A percentile compares a stretch with the other conserved stretches of the same genome.
Conservation (phyloP, 2,888 invertebrate genomes). For the Ophion ellenae region DNA sequence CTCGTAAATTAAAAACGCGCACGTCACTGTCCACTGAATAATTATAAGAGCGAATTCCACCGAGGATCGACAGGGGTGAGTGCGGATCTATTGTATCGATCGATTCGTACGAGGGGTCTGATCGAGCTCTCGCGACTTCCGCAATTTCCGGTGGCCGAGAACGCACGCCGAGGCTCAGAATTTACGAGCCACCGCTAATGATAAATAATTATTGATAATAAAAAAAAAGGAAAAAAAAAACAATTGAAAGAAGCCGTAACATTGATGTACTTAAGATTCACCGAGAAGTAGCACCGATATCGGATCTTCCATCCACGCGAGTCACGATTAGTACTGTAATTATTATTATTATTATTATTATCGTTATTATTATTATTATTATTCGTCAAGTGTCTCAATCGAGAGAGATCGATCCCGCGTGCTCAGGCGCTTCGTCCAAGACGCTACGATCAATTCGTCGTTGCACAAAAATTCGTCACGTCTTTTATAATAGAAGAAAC, state of each 20-base stretch:
- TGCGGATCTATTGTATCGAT: slow-evolving; percentile 30
- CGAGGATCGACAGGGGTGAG: neutral
- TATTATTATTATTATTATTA: slow-evolving; percentile 32
- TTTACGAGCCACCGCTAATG: slow-evolving; percentile 33
- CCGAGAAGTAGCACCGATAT: slow-evolving; percentile 60
- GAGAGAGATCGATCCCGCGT: slow-evolving; percentile 44
- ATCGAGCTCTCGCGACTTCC: neutral
- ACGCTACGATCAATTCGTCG: slow-evolving; percentile 40
- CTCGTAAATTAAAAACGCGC: slow-evolving; percentile 53
- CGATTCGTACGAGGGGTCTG: slow-evolving; percentile 13
- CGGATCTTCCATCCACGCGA: slow-evolving; percentile 65
- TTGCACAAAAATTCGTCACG: slow-evolving; percentile 50
- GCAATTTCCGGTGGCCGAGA: slow-evolving; percentile 4
- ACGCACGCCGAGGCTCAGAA: slow-evolving; percentile 25
- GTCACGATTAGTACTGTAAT: slow-evolving; percentile 36
- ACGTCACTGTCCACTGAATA: slow-evolving; percentile 63
- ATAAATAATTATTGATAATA: slow-evolving; percentile 14
- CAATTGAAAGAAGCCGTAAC: slow-evolving; percentile 43
- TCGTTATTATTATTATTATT: slow-evolving; percentile 1
- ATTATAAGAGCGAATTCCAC: slow-evolving; percentile 19
- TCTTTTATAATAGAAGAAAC: slow-evolving; percentile 58
- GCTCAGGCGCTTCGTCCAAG: slow-evolving; percentile 17
- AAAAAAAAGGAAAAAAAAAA: slow-evolving; percentile 34
- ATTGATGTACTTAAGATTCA: slow-evolving; percentile 62
- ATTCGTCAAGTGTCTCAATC: slow-evolving; percentile 51